A percentile compares a stretch with the other conserved stretches of the same genome.
Conservation (phyloP, 2,888 invertebrate genomes). For the Pammene aurita region DNA sequence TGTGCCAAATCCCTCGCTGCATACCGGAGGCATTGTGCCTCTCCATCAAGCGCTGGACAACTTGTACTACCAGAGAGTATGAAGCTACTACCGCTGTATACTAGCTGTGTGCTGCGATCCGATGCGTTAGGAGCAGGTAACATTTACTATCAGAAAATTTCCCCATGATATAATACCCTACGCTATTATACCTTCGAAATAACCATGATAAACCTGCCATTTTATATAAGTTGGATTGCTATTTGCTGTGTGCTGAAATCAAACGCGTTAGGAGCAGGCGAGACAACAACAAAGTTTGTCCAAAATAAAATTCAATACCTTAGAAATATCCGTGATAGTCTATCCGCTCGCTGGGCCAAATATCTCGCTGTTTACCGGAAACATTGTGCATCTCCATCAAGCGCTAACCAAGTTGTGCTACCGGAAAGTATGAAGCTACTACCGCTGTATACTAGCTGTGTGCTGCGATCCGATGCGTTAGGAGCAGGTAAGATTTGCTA, state of each 20-base stretch:
- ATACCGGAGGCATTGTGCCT: slow-evolving; percentile 98
- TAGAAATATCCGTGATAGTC: slow-evolving; percentile 94
- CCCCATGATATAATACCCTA: background rate
- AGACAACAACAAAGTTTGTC: too few relatives aligned
- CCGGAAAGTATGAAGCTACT: slow-evolving; percentile 99
- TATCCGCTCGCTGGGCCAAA: slow-evolving; percentile 92
- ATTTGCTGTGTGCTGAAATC: background rate
- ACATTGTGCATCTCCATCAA: slow-evolving; percentile 97
- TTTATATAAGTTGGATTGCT: background rate
- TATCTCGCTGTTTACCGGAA: slow-evolving; percentile 97
- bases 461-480: slow-evolving; percentile 96
- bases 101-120: slow-evolving; percentile 95
- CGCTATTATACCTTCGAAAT: background rate
- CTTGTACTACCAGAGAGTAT: slow-evolving; percentile 99
- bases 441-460: slow-evolving; percentile 96
- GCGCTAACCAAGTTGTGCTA: slow-evolving; percentile 98
- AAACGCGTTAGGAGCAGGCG: too few relatives aligned
- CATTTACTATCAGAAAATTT: slow-evolving; percentile 79
- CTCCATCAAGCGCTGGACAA: slow-evolving; percentile 96
- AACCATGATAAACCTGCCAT: background rate
- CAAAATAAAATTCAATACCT: too few relatives aligned
- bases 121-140: slow-evolving; percentile 96
- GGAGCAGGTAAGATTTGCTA: slow-evolving; percentile 91
- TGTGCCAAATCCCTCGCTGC: slow-evolving; percentile 95
- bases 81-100: slow-evolving; percentile 97